phyloP scores from a whole-genome alignment of 2,113 vertebrate genomes.

The Antennarius striatus region DNA sequence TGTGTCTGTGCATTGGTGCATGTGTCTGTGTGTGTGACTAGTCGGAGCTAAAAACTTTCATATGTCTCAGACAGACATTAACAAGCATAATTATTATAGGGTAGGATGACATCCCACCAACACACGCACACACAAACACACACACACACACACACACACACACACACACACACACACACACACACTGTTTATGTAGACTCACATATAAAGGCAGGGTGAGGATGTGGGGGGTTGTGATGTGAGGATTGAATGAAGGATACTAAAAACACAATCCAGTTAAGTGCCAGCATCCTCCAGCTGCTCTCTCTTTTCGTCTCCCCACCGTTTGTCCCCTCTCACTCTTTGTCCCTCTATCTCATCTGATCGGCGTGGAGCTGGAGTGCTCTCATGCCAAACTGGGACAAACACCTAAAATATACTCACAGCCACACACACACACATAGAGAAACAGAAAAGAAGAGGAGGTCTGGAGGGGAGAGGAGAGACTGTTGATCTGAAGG shows the following conservation, averaged over 20 bases:
- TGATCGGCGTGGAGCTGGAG: slow-evolving; percentile 51
- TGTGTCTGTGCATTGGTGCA: slow-evolving; percentile 6
- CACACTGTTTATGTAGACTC: slow-evolving; percentile 17
- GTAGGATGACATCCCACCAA: slow-evolving; percentile 45
- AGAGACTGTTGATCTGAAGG: slow-evolving; percentile 60
- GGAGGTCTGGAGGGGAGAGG: slow-evolving; percentile 49
- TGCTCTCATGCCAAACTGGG: slow-evolving; percentile 66
- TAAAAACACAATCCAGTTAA: slow-evolving; percentile 73
- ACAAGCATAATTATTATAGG: slow-evolving; percentile 58
- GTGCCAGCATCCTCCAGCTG: slow-evolving; percentile 69
- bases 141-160: slow-evolving; percentile 14
- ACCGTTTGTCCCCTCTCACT: slow-evolving; percentile 12
- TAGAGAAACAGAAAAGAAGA: slow-evolving; percentile 4
- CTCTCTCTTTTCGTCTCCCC: slow-evolving; percentile 38
- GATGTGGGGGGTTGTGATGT: slow-evolving; percentile 52
- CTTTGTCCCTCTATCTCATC: slow-evolving; percentile 52
- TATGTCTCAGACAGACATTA: slow-evolving; percentile 58
- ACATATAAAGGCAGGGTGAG: slow-evolving; percentile 42
- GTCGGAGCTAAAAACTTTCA: slow-evolving; percentile 38
- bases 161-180: slow-evolving; percentile 20
- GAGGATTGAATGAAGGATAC: slow-evolving; percentile 56
- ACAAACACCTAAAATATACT: slow-evolving; percentile 57
- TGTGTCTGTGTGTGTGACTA: background rate
- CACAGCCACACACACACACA: background rate
- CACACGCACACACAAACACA: slow-evolving; percentile 17